Percentiles rank a stretch among this genome's conserved stretches.
These are phyloP conservation scores for Ecliptopera silaceata DNA, from an alignment of 2,888 invertebrate species.

Conservation along the genomic window DNA sequence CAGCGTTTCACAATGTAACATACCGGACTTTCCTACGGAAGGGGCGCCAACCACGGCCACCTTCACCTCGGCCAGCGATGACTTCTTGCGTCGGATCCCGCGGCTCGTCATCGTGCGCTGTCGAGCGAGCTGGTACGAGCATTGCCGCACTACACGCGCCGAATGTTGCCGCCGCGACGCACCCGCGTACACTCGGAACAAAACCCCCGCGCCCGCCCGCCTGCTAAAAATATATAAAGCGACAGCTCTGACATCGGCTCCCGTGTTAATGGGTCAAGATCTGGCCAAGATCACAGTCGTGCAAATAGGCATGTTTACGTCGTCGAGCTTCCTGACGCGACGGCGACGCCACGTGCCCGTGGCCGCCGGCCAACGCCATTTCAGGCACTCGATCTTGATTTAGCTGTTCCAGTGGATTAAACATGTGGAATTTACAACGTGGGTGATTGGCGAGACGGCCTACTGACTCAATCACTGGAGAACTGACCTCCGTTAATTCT, in stretches of 20 bases:
- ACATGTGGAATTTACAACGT: slow-evolving; percentile 12
- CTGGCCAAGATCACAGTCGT: slow-evolving; percentile 79
- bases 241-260: slow-evolving; percentile 75
- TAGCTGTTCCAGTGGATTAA: slow-evolving; percentile 21
- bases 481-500: not conserved
- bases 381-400: slow-evolving; percentile 27
- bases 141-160: slow-evolving; percentile 45
- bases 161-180: slow-evolving; percentile 53
- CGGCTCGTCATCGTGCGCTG: slow-evolving; percentile 86
- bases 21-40: slow-evolving; percentile 96
- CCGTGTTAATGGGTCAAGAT: slow-evolving; percentile 82
- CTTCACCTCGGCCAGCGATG: slow-evolving; percentile 94
- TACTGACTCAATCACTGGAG: not conserved
- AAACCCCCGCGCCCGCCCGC: slow-evolving; percentile 61
- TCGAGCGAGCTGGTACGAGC: slow-evolving; percentile 10
- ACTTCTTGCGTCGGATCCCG: slow-evolving; percentile 94
- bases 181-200: slow-evolving; percentile 55
- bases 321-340: slow-evolving; percentile 59
- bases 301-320: slow-evolving; percentile 75
- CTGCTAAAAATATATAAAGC: slow-evolving; percentile 75
- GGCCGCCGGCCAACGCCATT: slow-evolving; percentile 53
- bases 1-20: slow-evolving; percentile 51
- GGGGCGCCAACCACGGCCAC: slow-evolving; percentile 95
- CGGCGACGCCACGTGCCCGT: slow-evolving; percentile 54
- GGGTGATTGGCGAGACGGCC: slow-evolving; percentile 6